Conservation (phyloP, 2,113 vertebrate species). For the Amia ocellicauda region DNA sequence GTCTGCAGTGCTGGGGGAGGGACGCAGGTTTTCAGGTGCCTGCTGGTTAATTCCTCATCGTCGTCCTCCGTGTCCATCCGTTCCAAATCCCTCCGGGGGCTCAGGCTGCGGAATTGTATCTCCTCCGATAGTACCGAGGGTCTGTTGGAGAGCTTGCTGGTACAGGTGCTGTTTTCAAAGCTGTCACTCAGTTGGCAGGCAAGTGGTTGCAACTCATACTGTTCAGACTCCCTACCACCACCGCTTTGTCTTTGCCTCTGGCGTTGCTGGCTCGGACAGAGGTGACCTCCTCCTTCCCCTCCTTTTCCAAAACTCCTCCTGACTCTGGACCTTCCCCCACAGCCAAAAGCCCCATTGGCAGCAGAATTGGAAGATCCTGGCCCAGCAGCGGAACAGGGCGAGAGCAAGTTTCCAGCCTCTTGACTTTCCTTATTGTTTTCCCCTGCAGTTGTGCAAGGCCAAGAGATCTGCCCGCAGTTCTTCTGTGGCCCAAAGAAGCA, state of each 20-base stretch:
- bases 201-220: conserved; percentile 91
- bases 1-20: conserved; percentile 80
- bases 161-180: conserved; percentile 97
- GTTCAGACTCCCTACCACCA: conserved; percentile 72
- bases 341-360: conserved; percentile 71
- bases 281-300: conserved; percentile 56
- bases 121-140: conserved; percentile 93
- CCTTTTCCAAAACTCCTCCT: conserved; percentile 66
- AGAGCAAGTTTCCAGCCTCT: conserved; percentile 40
- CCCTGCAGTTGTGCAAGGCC: conserved; percentile 70
- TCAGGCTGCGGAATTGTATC: conserved; percentile 74
- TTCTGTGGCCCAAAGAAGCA: conserved; percentile 93
- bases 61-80: conserved; percentile 37
- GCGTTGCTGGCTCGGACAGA: conserved; percentile 56
- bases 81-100: conserved; percentile 47
- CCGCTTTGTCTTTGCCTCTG: conserved; percentile 48
- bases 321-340: conserved; percentile 56
- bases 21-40: conserved; percentile 43
- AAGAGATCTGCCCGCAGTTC: conserved; percentile 82
- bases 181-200: conserved; percentile 89
- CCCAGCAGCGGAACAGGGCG: conserved; percentile 48
- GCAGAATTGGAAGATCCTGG: conserved; percentile 42
- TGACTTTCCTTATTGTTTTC: conserved; percentile 51
- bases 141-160: conserved; percentile 92
- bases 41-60: conserved; percentile 43